Percentiles rank a stretch among this genome's conserved stretches.
Evolutionary conservation across 2,888 invertebrate species (phyloP).

Genomic region (Lepetodrilus schrolli): DNA sequence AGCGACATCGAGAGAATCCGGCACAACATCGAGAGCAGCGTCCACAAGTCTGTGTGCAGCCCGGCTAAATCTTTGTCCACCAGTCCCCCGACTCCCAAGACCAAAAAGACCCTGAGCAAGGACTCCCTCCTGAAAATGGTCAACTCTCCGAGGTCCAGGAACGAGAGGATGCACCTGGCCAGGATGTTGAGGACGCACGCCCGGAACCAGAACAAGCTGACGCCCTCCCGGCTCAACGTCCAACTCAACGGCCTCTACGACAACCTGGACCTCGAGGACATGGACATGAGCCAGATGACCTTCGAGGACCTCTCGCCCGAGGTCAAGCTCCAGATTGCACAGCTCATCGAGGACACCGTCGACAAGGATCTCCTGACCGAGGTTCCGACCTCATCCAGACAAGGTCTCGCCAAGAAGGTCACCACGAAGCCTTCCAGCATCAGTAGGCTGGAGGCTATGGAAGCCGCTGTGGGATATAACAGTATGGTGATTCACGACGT

Average conservation of each 20-base stretch:
- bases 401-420: not conserved
- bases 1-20: conserved; percentile 37
- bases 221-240: conserved; percentile 53
- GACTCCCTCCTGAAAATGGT: conserved; percentile 62
- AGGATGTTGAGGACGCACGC: conserved; percentile 57
- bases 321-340: conserved; percentile 60
- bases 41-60: conserved; percentile 28
- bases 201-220: conserved; percentile 48
- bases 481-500: not conserved
- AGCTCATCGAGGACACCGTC: conserved; percentile 57
- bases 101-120: conserved; percentile 33
- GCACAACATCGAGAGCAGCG: conserved; percentile 51
- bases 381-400: not conserved
- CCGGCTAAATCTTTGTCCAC: not conserved
- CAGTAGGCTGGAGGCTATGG: not conserved
- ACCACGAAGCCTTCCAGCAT: not conserved
- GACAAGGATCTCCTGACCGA: not conserved
- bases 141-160: conserved; percentile 64
- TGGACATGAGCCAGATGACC: conserved; percentile 39
- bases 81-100: not conserved
- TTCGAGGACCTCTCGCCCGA: conserved; percentile 57
- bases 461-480: not conserved
- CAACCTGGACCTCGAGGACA: conserved; percentile 34
- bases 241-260: conserved; percentile 54
- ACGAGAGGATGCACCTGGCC: conserved; percentile 58